Conservation (phyloP, 2,113 vertebrate species). For the Rhegmatorhina hoffmannsi region DNA sequence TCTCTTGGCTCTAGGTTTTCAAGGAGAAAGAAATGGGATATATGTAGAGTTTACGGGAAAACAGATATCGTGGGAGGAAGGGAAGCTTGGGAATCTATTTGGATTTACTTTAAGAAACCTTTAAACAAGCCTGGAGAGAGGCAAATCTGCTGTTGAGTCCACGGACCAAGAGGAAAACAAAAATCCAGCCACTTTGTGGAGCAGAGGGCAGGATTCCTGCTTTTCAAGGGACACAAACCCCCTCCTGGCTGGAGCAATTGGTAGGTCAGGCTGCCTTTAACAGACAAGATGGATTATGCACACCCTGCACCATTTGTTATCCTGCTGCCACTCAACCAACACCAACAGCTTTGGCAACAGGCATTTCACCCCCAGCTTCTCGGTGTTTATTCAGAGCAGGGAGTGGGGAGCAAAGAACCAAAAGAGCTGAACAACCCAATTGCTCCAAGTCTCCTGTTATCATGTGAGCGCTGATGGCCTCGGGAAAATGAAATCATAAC, state of each 20-base stretch:
- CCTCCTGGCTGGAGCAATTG: neutral
- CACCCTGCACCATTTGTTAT: conserved; percentile 27
- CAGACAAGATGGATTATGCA: neutral
- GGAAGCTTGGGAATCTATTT: neutral
- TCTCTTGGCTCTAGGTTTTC: neutral
- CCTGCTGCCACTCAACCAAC: neutral
- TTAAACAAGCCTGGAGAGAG: neutral
- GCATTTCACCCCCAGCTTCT: neutral
- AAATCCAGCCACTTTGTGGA: neutral
- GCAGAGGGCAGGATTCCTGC: neutral
- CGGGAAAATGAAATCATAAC: conserved; percentile 63
- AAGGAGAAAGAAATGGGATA: conserved; percentile 16
- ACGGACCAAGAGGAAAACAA: neutral
- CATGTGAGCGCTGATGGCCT: neutral
- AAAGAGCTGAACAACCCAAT: neutral
- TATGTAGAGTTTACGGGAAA: neutral
- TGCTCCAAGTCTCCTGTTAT: neutral
- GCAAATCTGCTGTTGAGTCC: neutral
- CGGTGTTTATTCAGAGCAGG: neutral
- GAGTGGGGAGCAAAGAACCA: neutral
- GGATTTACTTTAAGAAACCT: neutral
- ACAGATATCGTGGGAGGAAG: neutral
- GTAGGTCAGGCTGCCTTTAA: neutral
- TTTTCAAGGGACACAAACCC: neutral
- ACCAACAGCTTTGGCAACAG: neutral